Base-by-base conservation (phyloP, 2,113 vertebrate species). In the Cephalopterus ornatus region DNA sequence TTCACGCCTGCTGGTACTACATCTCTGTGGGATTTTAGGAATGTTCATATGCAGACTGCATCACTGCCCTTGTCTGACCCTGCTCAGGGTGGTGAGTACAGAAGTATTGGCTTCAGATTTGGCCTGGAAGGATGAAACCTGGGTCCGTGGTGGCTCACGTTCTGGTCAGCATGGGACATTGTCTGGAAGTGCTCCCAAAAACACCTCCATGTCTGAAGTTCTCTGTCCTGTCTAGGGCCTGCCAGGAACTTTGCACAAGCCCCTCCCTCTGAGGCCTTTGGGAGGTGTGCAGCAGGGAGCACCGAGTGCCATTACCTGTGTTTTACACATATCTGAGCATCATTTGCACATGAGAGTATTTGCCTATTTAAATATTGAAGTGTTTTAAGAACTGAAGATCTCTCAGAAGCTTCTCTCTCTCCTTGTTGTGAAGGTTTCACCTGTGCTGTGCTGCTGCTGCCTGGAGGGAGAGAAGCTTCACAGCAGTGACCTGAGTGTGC, bases 91-190 rank as follows among this genome's bases (percentile, higher is more conserved):
- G 44, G 24, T 0, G 0, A 39, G 39, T 42, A 3, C 0, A 1
- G 37, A 72, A 46, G 20, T 24, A 33, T 61, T 52, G 26, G 37
- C 23, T 52, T 53, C 50, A 70, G 50, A 63, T 21, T 3, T 75
- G 73, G 33, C 68, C 30, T 74, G 32, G 44, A 88, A 30, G 37
- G 53, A 20, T 20, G 32, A 50, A 86, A 35, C 5, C 14, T 7
- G 4, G 32, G 53, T 44, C 53, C 0, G 0, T 44, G 14, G 49
- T 8, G 2, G 33, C 23, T 55, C 2, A 0, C 35, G 39, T 68
- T 41, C 37, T 49, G 8, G 14, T 61, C 71, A 49, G n/a, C 0
- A 0, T 49, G 58, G 8, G 5, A 9, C 53, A 17, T 16, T 3
- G 1, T 37, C 46, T 83, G 42, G 85, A 73, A 23, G 8, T 30